Evolutionary conservation across 2,888 invertebrate species (phyloP).

Genomic region (Chrysolina haemoptera): DNA sequence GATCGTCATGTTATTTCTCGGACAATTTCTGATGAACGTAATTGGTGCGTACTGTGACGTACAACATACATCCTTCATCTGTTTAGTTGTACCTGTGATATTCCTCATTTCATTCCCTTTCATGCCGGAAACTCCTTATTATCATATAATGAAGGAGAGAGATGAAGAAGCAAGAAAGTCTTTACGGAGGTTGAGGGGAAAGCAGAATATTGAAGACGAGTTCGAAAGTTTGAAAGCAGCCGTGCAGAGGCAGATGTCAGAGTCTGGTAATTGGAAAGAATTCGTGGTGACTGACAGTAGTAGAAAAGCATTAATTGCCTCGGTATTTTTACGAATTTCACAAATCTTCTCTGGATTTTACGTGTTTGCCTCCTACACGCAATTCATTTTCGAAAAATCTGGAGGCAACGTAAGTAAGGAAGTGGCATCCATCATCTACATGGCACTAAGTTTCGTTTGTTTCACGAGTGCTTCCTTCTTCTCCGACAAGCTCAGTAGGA

Average conservation of each 20-base stretch:
- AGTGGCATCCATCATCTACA: slow-evolving; percentile 53
- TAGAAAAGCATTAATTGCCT: slow-evolving; percentile 57
- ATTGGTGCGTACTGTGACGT: slow-evolving; percentile 72
- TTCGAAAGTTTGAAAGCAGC: slow-evolving; percentile 54
- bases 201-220: slow-evolving; percentile 56
- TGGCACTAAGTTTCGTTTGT: slow-evolving; percentile 43
- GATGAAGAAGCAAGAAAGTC: slow-evolving; percentile 54
- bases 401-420: slow-evolving; percentile 55
- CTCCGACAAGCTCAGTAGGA: slow-evolving; percentile 56
- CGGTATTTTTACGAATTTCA: slow-evolving; percentile 56
- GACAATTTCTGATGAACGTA: slow-evolving; percentile 66
- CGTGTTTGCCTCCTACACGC: slow-evolving; percentile 58
- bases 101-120: slow-evolving; percentile 73
- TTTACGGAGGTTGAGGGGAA: slow-evolving; percentile 54
- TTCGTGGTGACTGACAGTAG: slow-evolving; percentile 58
- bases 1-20: slow-evolving; percentile 56
- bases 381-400: slow-evolving; percentile 61
- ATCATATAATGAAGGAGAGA: slow-evolving; percentile 54
- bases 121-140: slow-evolving; percentile 74
- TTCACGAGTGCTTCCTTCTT: slow-evolving; percentile 52
- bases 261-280: slow-evolving; percentile 61
- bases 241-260: slow-evolving; percentile 60
- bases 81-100: slow-evolving; percentile 73
- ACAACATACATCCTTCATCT: slow-evolving; percentile 72
- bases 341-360: slow-evolving; percentile 61